Base-by-base conservation (phyloP, 2,113 vertebrate genomes). In the Xiphias gladius region DNA sequence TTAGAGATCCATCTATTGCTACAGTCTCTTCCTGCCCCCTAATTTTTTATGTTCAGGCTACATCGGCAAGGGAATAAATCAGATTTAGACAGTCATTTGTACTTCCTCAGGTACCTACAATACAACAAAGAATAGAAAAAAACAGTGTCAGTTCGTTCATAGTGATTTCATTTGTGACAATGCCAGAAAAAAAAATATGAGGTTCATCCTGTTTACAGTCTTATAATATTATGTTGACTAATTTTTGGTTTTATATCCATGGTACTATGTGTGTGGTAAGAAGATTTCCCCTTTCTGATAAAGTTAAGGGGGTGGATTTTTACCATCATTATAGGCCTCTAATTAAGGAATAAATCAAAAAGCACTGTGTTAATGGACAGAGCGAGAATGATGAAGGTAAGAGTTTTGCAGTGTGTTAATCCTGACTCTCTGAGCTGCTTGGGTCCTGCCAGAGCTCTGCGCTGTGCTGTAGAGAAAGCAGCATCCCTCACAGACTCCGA, bases 341-440 rank as follows among this genome's bases (percentile, higher is more conserved):
- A 76, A 85, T 85, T 58, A 79, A 54, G n/a, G 24, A 59, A 72
- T 87, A 41, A 82, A 89, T 90, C 74, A 85, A 54, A 83, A 43
- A 0, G 28, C 17, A 4, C 5, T 13, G 26, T 48, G n/a, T n/a
- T 26, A 10, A 46, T 65, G 83, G 50, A 66, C 67, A 30, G 43
- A 30, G 28, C 0, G 24, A 17, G 50, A 68, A 17, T 14, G 62
- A 79, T 61, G 67, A 57, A 57, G 62, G 58, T 22, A 24, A 75
- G 58, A 58, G 75, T 65, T 75, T 79, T 22, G 70, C 80, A 79
- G 85, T 73, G 79, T 73, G 24, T 52, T 7, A 9, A 28, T 63
- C 24, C 62, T 6, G 22, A 30, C n/a, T 76, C 48, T 72, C 37
- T 1, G 4, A 46, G 72, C 19, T 32, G 19, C 65, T 84, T 17